Evolutionary conservation across 1,140 invertebrate genomes (phyloP), one percentile per base, ranked within the genome.

Genomic region (Drosophila hydei): DNA sequence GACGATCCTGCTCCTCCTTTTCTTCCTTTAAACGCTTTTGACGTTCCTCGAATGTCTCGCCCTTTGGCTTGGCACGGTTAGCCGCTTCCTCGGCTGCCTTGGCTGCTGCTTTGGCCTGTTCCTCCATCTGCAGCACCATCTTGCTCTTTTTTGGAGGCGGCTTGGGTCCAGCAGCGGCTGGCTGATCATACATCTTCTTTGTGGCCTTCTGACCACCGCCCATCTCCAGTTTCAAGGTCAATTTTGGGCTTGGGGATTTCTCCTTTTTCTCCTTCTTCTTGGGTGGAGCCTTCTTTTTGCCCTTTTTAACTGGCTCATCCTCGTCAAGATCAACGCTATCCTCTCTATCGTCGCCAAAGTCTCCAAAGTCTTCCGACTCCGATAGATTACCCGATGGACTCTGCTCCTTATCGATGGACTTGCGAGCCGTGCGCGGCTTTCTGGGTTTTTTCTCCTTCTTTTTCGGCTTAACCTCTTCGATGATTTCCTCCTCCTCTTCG

Each of bases 201-300:
- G 74, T 91, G 12, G 79, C 90, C 52, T 91, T 91, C 48, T 85
- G 79, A 1, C 89, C 89, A 5, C 84, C 89, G 2, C 91, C 91
- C 16, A 91, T 89, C 61, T 91, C 90, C 23, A 91, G 62, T 85
- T 91, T 91, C 77, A 91, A 81, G 71, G 81, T 79, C 76, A 91
- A 77, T 68, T 91, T 91, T 12, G 90, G 90, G 52, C 90, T 91
- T 6, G 91, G 90, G 0, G 89, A 89, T 61, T 91, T 90, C 30
- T 91, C 91, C 21, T 91, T 90, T 51, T 91, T 91, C 23, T 89
- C 90, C 61, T 91, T 91, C 64, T 91, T 91, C 42, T 91, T 91
- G 4, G 84, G 73, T 8, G 85, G 72, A n/a, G 83, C 79, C 69
- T 91, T 90, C 72, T 91, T 91, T 59, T 91, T 90, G 50, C 76